Evolutionary conservation across 2,797 vertebrate genomes (phyloP).

Genomic region (Gila robusta): DNA sequence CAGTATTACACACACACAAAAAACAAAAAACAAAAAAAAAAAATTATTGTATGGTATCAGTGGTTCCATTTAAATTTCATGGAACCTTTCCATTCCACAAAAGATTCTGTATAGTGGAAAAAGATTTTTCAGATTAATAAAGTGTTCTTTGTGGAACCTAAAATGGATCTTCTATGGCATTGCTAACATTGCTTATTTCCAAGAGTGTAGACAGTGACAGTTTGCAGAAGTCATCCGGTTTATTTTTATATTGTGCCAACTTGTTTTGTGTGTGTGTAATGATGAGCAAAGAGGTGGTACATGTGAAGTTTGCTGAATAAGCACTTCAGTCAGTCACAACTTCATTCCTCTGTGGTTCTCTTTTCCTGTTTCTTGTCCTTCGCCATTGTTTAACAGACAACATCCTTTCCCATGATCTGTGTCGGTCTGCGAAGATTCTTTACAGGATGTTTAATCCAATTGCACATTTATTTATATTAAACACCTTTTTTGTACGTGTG

Average conservation of each 20-base stretch:
- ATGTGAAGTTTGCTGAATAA: constrained; percentile 73
- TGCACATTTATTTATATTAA: not conserved
- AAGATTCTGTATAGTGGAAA: not conserved
- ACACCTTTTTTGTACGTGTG: not conserved
- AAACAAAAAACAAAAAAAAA: too few species aligned
- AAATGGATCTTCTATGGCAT: not conserved
- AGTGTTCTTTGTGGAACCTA: not conserved
- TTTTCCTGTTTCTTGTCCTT: constrained; percentile 35
- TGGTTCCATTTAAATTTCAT: not conserved
- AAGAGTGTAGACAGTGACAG: not conserved
- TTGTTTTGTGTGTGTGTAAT: constrained; percentile 39
- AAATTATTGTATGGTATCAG: not conserved
- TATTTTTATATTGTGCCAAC: not conserved
- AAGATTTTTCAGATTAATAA: too few species aligned
- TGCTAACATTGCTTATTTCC: not conserved
- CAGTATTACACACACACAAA: not conserved
- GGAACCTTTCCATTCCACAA: not conserved
- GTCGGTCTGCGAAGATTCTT: constrained; percentile 16
- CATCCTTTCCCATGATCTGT: constrained; percentile 59
- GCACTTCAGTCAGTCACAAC: constrained; percentile 63
- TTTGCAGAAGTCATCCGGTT: constrained; percentile 10
- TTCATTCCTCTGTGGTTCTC: constrained; percentile 44
- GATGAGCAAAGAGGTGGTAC: constrained; percentile 58
- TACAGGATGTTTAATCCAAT: constrained; percentile 20
- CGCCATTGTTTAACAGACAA: constrained; percentile 43